Conservation (phyloP, 2,113 vertebrate genomes). For the Brachypteracias leptosomus region DNA sequence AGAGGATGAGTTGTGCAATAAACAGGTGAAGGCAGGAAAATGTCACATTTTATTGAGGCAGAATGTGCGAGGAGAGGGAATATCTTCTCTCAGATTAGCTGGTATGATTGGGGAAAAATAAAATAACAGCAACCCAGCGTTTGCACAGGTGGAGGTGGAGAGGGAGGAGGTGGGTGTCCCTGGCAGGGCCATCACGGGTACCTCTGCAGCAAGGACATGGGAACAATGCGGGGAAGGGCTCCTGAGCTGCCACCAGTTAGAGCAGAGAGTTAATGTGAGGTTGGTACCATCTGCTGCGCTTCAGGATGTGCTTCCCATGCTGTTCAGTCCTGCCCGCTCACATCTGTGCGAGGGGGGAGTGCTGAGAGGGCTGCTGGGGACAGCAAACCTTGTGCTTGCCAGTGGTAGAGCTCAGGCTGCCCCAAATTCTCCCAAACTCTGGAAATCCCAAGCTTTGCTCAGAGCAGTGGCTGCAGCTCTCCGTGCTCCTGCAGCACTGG, state of each 20-base stretch:
- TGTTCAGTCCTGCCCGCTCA: neutral
- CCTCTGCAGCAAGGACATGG: neutral
- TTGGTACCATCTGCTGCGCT: neutral
- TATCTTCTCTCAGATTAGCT: neutral
- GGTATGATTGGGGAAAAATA: neutral
- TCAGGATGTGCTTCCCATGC: neutral
- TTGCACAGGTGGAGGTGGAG: neutral
- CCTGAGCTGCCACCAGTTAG: neutral
- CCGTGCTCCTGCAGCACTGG: accelerated
- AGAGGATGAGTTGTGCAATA: neutral
- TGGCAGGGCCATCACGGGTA: neutral
- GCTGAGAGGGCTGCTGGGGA: neutral
- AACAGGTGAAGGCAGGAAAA: conserved; percentile 29
- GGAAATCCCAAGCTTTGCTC: neutral
- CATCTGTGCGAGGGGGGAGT: neutral
- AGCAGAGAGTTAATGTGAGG: neutral
- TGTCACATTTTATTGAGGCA: conserved; percentile 31
- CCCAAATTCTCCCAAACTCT: neutral
- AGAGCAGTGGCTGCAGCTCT: neutral
- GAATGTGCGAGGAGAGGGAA: neutral
- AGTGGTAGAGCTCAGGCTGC: neutral
- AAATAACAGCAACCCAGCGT: neutral
- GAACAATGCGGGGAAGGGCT: neutral
- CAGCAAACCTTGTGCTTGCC: neutral
- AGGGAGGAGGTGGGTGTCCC: neutral